These are phyloP conservation scores for Rhadina sibilatrix DNA, from an alignment of 2,113 vertebrate species.

Conservation along the genomic window DNA sequence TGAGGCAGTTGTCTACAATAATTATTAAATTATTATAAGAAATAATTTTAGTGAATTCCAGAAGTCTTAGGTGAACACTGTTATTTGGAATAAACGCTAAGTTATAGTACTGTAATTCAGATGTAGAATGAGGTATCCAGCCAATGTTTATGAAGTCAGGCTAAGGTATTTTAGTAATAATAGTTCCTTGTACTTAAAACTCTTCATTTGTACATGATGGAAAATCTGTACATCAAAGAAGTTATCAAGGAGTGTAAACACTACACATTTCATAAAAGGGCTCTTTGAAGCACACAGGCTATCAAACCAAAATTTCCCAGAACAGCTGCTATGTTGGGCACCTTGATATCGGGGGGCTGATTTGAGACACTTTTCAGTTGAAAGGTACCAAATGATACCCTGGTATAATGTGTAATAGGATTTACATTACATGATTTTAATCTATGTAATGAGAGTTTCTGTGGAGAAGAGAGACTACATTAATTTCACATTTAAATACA, in stretches of 20 bases:
- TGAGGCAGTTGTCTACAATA: neutral
- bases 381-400: neutral
- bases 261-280: neutral
- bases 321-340: neutral
- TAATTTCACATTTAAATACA: neutral
- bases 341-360: neutral
- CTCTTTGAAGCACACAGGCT: neutral
- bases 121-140: neutral
- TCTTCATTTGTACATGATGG: neutral
- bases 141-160: neutral
- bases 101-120: neutral
- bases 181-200: neutral
- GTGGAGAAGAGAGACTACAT: neutral
- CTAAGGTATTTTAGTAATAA: neutral
- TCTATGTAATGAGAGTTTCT: neutral
- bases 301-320: neutral
- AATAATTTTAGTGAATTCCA: neutral
- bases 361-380: neutral
- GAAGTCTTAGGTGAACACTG: neutral
- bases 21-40: neutral
- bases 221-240: conserved; percentile 14
- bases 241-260: neutral
- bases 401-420: neutral
- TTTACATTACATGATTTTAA: neutral
- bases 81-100: conserved; percentile 4